Evolutionary conservation across 2,888 invertebrate genomes (phyloP).

Genomic region (Dyspetes luteomarginatus): DNA sequence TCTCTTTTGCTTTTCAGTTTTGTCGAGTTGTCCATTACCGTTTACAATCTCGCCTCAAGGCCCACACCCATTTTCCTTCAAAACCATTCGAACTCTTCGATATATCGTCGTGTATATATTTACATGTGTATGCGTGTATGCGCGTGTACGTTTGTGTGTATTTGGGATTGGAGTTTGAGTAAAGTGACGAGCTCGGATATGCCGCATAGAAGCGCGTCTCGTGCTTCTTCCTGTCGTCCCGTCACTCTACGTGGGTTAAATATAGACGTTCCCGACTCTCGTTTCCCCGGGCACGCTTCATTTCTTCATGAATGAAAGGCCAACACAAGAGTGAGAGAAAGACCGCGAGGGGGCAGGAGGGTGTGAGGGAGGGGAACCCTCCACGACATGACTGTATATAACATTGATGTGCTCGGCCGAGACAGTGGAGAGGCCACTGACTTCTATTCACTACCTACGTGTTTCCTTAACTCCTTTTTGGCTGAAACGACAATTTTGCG

Average conservation of each 20-base stretch:
- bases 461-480: slow-evolving; percentile 55
- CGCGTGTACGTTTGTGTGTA: slow-evolving; percentile 34
- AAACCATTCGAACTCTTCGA: slow-evolving; percentile 38
- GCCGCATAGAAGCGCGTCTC: slow-evolving; percentile 68
- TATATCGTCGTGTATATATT: slow-evolving; percentile 33
- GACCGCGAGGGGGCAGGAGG: neutral
- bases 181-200: slow-evolving; percentile 76
- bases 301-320: slow-evolving; percentile 81
- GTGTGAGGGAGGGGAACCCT: slow-evolving; percentile 7
- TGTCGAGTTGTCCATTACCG: slow-evolving; percentile 25
- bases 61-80: slow-evolving; percentile 28
- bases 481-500: slow-evolving; percentile 19
- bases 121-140: neutral
- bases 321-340: slow-evolving; percentile 8
- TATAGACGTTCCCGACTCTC: slow-evolving; percentile 77
- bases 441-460: slow-evolving; percentile 42
- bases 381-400: slow-evolving; percentile 25
- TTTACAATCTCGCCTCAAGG: neutral
- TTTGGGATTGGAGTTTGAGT: slow-evolving; percentile 69
- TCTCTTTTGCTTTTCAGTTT: neutral
- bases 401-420: slow-evolving; percentile 43
- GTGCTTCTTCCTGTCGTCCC: slow-evolving; percentile 78
- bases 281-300: slow-evolving; percentile 80
- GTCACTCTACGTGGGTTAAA: slow-evolving; percentile 79
- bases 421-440: slow-evolving; percentile 54